Conservation (phyloP, 2,888 invertebrate species). For the Laspeyria flexula region DNA sequence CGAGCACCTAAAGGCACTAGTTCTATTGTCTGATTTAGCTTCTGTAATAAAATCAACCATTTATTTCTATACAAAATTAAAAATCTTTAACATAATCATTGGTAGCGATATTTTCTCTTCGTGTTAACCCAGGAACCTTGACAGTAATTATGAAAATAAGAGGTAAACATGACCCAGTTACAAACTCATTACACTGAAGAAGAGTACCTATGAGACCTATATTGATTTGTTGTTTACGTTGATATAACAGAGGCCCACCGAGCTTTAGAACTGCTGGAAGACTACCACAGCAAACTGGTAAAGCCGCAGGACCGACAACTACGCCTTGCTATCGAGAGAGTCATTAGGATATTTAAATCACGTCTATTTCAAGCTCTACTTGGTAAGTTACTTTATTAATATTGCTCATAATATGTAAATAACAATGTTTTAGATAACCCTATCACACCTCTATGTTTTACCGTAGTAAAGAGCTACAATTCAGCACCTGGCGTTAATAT, state of each 20-base stretch:
- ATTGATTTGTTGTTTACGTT: constrained; percentile 35
- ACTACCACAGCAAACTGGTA: constrained; percentile 97
- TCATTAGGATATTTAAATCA: constrained; percentile 99
- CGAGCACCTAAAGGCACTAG: constrained; percentile 11
- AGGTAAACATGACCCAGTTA: constrained; percentile 39
- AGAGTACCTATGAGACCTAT: constrained; percentile 20
- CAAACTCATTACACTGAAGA: constrained; percentile 17
- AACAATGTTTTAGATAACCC: no score
- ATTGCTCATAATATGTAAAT: no score
- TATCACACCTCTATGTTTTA: no score
- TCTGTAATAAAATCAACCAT: no score
- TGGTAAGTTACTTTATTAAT: constrained; percentile 86
- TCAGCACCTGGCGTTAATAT: no score
- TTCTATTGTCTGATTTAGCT: no score
- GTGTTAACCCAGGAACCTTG: no score
- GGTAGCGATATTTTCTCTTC: no score
- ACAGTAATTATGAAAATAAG: constrained; percentile 19
- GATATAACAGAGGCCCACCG: constrained; percentile 95
- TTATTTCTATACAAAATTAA: no score
- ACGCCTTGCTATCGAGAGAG: constrained; percentile 97
- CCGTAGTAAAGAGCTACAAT: no score
- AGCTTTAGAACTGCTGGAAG: constrained; percentile 98
- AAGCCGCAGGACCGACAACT: constrained; percentile 98
- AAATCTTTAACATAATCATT: no score
- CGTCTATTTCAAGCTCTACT: constrained; percentile 98